Percentiles rank a stretch among this genome's conserved stretches.
Evolutionary conservation across 2,888 invertebrate genomes (phyloP).

Genomic region (Tinea semifulvella): DNA sequence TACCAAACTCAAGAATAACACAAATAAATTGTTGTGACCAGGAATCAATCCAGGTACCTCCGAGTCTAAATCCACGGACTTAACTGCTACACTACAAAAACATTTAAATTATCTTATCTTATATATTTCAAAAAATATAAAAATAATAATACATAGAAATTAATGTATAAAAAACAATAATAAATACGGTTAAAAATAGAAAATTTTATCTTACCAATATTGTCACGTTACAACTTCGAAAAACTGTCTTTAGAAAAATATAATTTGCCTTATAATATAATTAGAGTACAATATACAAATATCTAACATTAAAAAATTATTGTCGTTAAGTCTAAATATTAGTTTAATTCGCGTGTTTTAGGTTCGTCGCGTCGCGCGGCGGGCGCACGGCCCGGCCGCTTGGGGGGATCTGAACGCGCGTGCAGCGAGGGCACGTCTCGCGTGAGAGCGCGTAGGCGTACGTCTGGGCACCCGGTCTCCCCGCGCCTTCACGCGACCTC

Average conservation of each 20-base stretch:
- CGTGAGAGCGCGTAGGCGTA: slow-evolving; percentile 52
- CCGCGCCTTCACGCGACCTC: slow-evolving; percentile 23
- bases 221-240: slow-evolving; percentile 7
- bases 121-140: not conserved
- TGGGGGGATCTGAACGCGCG: slow-evolving; percentile 45
- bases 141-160: too few relatives aligned
- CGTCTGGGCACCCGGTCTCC: slow-evolving; percentile 35
- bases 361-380: slow-evolving; percentile 31
- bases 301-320: slow-evolving; percentile 10
- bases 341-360: not conserved
- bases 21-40: too few relatives aligned
- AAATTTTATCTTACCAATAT: slow-evolving; percentile 12
- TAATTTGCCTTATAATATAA: too few relatives aligned
- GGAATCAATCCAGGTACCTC: too few relatives aligned
- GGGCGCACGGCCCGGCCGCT: slow-evolving; percentile 53
- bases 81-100: too few relatives aligned
- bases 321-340: slow-evolving; percentile 5
- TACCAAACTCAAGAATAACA: too few relatives aligned
- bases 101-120: too few relatives aligned
- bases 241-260: not conserved
- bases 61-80: too few relatives aligned
- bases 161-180: not conserved
- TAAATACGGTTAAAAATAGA: not conserved
- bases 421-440: slow-evolving; percentile 40
- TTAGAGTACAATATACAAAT: slow-evolving; percentile 11